Conservation (phyloP, 2,797 vertebrate species). For the Poeciliopsis presidionis region DNA sequence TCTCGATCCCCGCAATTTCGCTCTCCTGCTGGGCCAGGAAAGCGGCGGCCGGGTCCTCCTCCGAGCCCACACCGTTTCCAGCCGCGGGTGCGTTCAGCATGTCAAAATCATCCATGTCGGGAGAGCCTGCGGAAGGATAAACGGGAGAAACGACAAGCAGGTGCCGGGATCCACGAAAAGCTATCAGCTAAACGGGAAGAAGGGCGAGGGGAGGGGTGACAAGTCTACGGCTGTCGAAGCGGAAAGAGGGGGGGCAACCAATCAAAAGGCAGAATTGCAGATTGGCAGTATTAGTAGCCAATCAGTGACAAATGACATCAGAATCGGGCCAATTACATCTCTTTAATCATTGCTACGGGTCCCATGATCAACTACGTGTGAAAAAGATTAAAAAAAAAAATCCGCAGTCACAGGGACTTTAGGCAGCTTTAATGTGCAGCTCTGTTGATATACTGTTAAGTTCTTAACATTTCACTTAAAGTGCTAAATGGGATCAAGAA, state of each 20-base stretch:
- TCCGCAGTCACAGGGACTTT: slow-evolving; percentile 29
- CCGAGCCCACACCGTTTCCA: slow-evolving; percentile 82
- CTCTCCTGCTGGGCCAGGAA: slow-evolving; percentile 95
- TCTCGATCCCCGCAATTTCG: slow-evolving; percentile 95
- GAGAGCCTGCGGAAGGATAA: neutral
- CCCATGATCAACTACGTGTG: slow-evolving; percentile 63
- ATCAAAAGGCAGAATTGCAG: slow-evolving; percentile 33
- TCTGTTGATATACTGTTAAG: neutral
- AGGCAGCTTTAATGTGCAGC: neutral
- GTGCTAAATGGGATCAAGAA: neutral
- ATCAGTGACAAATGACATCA: slow-evolving; percentile 18
- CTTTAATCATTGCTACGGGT: slow-evolving; percentile 23
- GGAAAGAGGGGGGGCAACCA: slow-evolving; percentile 65
- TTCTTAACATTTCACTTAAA: neutral
- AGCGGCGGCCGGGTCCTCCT: slow-evolving; percentile 92
- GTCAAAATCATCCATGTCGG: slow-evolving; percentile 84
- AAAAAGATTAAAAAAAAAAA: slow-evolving; percentile 17
- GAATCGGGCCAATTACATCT: slow-evolving; percentile 56
- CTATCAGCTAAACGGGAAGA: slow-evolving; percentile 52
- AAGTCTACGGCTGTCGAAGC: slow-evolving; percentile 20
- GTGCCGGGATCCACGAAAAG: slow-evolving; percentile 48
- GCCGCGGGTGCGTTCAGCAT: slow-evolving; percentile 80
- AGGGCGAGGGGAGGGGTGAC: slow-evolving; percentile 16
- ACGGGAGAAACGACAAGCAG: slow-evolving; percentile 20
- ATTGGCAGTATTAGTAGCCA: slow-evolving; percentile 36